These are phyloP conservation scores for Megaustenia siamemsis DNA, from an alignment of 2,888 invertebrate species.

Conservation along the genomic window DNA sequence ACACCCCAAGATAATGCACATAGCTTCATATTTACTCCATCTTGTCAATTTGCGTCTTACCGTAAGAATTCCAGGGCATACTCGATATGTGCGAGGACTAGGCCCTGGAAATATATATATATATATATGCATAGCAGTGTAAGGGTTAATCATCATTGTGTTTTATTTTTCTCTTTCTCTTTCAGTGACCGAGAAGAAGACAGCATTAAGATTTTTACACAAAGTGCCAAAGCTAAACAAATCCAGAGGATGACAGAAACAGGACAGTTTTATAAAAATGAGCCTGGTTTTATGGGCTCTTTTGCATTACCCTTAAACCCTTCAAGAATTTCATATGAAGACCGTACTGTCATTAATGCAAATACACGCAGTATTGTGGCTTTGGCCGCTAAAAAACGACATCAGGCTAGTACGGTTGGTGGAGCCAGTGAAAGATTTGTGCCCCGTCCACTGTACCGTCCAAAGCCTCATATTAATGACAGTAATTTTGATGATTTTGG, in stretches of 20 bases:
- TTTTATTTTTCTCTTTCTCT: background rate
- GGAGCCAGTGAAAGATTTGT: constrained; percentile 53
- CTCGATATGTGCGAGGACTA: no score
- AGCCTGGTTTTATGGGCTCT: constrained; percentile 55
- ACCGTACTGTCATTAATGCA: constrained; percentile 68
- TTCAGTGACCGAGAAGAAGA: constrained; percentile 55
- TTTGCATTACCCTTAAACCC: constrained; percentile 57
- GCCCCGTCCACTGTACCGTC: constrained; percentile 62
- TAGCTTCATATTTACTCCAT: no score
- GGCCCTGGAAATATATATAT: no score
- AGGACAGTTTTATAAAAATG: constrained; percentile 55
- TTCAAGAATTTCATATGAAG: constrained; percentile 65
- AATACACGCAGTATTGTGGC: constrained; percentile 77
- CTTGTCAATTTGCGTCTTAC: no score
- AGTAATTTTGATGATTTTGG: constrained; percentile 57
- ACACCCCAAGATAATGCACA: no score
- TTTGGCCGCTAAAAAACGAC: constrained; percentile 75
- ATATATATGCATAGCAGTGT: no score
- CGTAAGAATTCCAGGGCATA: no score
- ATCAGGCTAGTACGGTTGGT: constrained; percentile 56
- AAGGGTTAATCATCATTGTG: background rate
- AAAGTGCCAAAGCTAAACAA: constrained; percentile 68
- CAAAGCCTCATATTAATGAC: constrained; percentile 51
- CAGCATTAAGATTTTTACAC: constrained; percentile 71
- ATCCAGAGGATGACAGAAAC: constrained; percentile 58